Evolutionary conservation across 2,888 invertebrate genomes (phyloP).

Genomic region (Ethmia dodecea): DNA sequence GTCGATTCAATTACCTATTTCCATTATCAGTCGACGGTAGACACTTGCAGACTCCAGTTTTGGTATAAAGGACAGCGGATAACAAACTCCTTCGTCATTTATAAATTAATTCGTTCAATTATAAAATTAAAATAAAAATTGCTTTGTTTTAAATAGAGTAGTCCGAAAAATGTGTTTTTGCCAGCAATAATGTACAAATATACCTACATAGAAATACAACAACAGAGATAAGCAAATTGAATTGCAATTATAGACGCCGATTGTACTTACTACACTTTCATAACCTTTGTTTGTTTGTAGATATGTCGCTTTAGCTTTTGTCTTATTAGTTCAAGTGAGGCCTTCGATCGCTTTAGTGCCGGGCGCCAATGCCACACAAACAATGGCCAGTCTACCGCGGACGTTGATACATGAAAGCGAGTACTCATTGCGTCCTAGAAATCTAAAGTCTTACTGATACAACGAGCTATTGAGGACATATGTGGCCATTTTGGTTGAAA

Average conservation of each 20-base stretch:
- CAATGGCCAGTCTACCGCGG: slow-evolving; percentile 41
- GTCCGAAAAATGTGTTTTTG: no score
- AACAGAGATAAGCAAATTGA: no score
- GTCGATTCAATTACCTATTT: slow-evolving; percentile 45
- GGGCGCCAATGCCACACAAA: slow-evolving; percentile 41
- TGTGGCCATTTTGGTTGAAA: slow-evolving; percentile 32
- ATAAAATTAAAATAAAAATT: no score
- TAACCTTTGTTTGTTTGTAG: no score
- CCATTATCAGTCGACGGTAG: slow-evolving; percentile 43
- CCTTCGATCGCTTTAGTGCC: slow-evolving; percentile 46
- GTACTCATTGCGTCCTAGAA: slow-evolving; percentile 26
- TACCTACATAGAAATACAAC: no score
- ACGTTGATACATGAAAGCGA: slow-evolving; percentile 34
- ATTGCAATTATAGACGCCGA: no score
- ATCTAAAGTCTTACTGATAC: slow-evolving; percentile 7
- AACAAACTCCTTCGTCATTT: no score
- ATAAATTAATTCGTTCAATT: no score
- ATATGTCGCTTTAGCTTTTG: slow-evolving; percentile 30
- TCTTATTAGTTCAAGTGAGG: slow-evolving; percentile 31
- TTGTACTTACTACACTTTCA: no score
- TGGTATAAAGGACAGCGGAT: slow-evolving; percentile 8
- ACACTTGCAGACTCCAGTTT: slow-evolving; percentile 27
- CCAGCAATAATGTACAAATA: no score
- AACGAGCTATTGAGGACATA: slow-evolving; percentile 17
- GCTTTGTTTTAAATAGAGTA: no score